A percentile compares a stretch with the other conserved stretches of the same genome.
Conservation (phyloP, 1,140 invertebrate species). For the Macrobrachium rosenbergii region DNA sequence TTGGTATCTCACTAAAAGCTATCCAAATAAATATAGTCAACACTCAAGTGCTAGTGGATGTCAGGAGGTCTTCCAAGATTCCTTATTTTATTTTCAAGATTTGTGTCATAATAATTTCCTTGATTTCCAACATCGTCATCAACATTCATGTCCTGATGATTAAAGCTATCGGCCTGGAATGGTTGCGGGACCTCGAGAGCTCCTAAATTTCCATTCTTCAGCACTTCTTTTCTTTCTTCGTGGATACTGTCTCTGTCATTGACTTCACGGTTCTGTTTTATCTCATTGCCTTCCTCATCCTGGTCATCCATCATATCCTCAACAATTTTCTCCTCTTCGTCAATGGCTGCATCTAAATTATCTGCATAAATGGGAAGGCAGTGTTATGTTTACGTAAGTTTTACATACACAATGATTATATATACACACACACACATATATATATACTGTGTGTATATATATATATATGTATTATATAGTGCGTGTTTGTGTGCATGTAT, state of each 20-base stretch:
- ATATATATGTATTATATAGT: no score
- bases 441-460: no score
- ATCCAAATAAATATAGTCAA: no score
- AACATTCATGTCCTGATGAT: constrained; percentile 31
- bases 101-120: constrained; percentile 33
- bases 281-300: constrained; percentile 34
- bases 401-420: no score
- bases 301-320: constrained; percentile 40
- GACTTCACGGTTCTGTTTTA: constrained; percentile 3
- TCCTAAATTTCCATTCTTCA: constrained; percentile 9
- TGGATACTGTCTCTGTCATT: constrained; percentile 1
- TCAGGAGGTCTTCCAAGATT: constrained; percentile 32
- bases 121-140: constrained; percentile 31
- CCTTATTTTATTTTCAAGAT: constrained; percentile 35
- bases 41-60: background rate
- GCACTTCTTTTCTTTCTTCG: constrained; percentile 15
- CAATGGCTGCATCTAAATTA: constrained; percentile 41
- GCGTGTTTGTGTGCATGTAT: no score
- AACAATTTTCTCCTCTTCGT: constrained; percentile 40
- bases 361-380: constrained; percentile 8
- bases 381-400: no score
- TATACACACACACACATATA: no score
- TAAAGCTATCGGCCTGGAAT: constrained; percentile 12
- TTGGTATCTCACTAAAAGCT: no score
- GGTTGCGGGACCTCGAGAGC: constrained; percentile 11